A percentile compares a stretch with the other conserved stretches of the same genome.
Conservation (phyloP, 2,888 invertebrate species). For the Hemicrepidius hirtus region DNA sequence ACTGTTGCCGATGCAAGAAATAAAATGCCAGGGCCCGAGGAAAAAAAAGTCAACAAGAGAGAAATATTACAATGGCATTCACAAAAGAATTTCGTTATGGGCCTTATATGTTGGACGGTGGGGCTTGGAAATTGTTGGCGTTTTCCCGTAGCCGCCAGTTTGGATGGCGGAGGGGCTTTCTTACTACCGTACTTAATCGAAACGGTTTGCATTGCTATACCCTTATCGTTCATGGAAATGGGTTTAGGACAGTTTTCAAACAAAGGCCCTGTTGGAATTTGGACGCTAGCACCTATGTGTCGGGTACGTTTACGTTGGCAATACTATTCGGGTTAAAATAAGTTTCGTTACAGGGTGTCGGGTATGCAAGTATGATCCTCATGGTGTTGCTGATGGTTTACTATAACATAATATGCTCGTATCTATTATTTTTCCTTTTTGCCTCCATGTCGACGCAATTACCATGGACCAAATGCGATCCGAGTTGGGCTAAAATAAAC, state of each 20-base stretch:
- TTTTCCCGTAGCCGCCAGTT: conserved; percentile 23
- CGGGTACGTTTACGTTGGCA: not conserved
- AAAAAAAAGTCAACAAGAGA: not conserved
- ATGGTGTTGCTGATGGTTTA: conserved; percentile 20
- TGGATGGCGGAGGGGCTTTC: conserved; percentile 21
- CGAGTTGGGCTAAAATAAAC: conserved; percentile 28
- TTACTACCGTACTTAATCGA: conserved; percentile 27
- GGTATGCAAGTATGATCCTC: not conserved
- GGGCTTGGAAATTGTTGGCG: conserved; percentile 37
- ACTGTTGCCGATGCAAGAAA: not conserved
- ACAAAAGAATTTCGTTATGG: conserved; percentile 19
- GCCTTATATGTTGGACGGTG: conserved; percentile 27
- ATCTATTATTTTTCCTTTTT: conserved; percentile 22
- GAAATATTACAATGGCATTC: conserved; percentile 24
- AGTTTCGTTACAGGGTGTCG: conserved; percentile 25
- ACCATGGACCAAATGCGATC: conserved; percentile 33
- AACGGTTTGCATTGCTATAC: conserved; percentile 22
- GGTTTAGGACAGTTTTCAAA: conserved; percentile 32
- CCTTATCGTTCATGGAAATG: conserved; percentile 30
- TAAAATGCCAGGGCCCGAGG: too few species aligned
- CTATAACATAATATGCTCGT: conserved; percentile 32
- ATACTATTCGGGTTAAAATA: not conserved
- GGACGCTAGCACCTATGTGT: conserved; percentile 34
- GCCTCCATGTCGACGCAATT: conserved; percentile 21
- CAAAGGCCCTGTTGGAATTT: conserved; percentile 20